Base-by-base conservation (phyloP, 2,888 invertebrate genomes). In the Ochropacha duplaris region DNA sequence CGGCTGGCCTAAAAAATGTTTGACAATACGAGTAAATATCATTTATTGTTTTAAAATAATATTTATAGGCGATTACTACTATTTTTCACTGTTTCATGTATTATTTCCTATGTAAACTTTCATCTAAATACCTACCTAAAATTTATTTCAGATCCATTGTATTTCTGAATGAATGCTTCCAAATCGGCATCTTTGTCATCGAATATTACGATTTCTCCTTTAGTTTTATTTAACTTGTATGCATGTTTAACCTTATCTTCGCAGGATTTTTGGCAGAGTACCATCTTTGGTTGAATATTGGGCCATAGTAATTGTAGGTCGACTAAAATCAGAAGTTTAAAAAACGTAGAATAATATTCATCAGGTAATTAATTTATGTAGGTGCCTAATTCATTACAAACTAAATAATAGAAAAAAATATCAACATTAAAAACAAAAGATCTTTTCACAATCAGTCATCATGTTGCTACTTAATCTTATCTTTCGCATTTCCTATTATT, bases 201-300 rank as follows among this genome's bases (percentile, higher is more conserved):
- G 57, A 83, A 83, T 31, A 71, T 49, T 6, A 84, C 67, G 24
- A 84, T 68, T 60, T 65, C 61, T n/a, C 67, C 71, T 22, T 69
- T 54, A 14, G 61, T 50, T 2, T 68, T 61, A 54, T 57, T 73
- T 1, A 54, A 57, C 24, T 58, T 58, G 12, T 72, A 72, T n/a
- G 78, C 78, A 49, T 66, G 51, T 57, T 66, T 72, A 14, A 81
- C 61, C 26, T 71, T 71, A n/a, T 77, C 74, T 54, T 66, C 68
- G 26, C 72, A 72, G 16, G 59, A 54, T 64, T 76, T 74, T 39
- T 76, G 75, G 61, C 81, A 81, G 59, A 84, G 84, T 19, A 80
- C 71, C 58, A 81, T 76, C 62, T 80, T 83, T 12, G 83, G 79
- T 4, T 61, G 56, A n/a, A 76, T 59, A 49, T 62, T 66, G 4